A percentile compares a stretch with the other conserved stretches of the same genome.
Conservation (phyloP, 2,888 invertebrate genomes). For the Erannis defoliaria region DNA sequence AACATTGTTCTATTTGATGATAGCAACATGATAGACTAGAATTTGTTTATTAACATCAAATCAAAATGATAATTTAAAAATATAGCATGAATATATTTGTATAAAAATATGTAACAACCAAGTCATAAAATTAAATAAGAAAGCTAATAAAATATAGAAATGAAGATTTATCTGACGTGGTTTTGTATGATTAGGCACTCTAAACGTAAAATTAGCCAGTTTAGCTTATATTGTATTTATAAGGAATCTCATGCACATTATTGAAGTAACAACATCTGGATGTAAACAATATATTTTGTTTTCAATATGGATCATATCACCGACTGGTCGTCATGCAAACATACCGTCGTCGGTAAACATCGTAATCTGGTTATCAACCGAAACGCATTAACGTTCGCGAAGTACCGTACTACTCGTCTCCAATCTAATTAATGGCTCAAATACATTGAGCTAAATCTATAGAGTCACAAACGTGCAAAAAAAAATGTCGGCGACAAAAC, state of each 20-base stretch:
- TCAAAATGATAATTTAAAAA: conserved; percentile 21
- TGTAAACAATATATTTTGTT: conserved; percentile 2
- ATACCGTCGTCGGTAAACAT: conserved; percentile 15
- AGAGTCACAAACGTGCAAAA: too few species aligned
- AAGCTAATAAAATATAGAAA: conserved; percentile 2
- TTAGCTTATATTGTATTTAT: conserved; percentile 26
- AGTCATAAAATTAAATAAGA: conserved; percentile 15
- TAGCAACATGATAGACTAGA: too few species aligned
- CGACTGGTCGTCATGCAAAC: conserved; percentile 9
- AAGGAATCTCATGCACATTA: conserved; percentile 43
- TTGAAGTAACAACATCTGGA: conserved; percentile 9
- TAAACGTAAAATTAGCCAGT: conserved; percentile 13
- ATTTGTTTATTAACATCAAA: conserved; percentile 21
- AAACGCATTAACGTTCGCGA: conserved; percentile 17
- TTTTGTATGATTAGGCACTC: conserved; percentile 1
- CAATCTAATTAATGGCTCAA: conserved; percentile 30
- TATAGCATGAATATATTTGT: conserved; percentile 31
- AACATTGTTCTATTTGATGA: conserved; percentile 52
- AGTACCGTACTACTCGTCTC: conserved; percentile 1
- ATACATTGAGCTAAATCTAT: too few species aligned
- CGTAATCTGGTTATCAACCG: conserved; percentile 26
- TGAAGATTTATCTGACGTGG: conserved; percentile 6
- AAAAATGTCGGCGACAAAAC: too few species aligned
- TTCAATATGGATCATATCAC: neutral
- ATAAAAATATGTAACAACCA: conserved; percentile 24